A percentile compares a stretch with the other conserved stretches of the same genome.
These are phyloP conservation scores for Diorhabda carinulata DNA, from an alignment of 1,140 invertebrate species.

Conservation along the genomic window DNA sequence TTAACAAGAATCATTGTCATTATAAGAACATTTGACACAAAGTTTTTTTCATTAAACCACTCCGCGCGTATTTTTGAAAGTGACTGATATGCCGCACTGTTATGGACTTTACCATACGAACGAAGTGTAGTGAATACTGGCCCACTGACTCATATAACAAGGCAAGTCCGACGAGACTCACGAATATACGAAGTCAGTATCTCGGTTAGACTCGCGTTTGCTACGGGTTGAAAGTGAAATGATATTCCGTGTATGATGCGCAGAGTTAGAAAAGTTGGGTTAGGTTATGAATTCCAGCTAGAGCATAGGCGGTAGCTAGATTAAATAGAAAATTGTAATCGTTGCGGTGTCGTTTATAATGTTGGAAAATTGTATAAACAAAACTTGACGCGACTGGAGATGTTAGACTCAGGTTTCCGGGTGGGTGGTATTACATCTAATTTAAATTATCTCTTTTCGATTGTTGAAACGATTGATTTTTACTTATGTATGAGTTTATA, in stretches of 20 bases:
- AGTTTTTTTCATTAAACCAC: too few species aligned
- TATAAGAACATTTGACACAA: not conserved
- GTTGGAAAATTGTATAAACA: conserved; percentile 19
- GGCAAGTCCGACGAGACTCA: not conserved
- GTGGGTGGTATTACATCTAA: conserved; percentile 6
- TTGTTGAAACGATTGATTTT: too few species aligned
- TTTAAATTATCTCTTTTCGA: not conserved
- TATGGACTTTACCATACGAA: not conserved
- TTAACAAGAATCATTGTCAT: conserved; percentile 32
- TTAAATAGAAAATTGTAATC: not conserved
- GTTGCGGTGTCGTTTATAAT: conserved; percentile 9
- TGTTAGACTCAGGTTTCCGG: conserved; percentile 7
- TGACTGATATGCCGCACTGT: conserved; percentile 7
- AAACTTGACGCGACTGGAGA: conserved; percentile 1
- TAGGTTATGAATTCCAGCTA: conserved; percentile 17
- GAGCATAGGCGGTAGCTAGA: conserved; percentile 19
- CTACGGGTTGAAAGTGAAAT: conserved; percentile 18
- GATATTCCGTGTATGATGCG: conserved; percentile 13
- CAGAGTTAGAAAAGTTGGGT: conserved; percentile 21
- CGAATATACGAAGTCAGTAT: not conserved
- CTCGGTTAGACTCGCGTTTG: conserved; percentile 10
- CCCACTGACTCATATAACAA: conserved; percentile 22
- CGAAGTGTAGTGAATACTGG: conserved; percentile 2
- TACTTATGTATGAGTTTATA: too few species aligned
- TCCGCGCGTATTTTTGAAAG: conserved; percentile 1